Conservation (phyloP, 2,888 invertebrate species). For the Gari tellinella region DNA sequence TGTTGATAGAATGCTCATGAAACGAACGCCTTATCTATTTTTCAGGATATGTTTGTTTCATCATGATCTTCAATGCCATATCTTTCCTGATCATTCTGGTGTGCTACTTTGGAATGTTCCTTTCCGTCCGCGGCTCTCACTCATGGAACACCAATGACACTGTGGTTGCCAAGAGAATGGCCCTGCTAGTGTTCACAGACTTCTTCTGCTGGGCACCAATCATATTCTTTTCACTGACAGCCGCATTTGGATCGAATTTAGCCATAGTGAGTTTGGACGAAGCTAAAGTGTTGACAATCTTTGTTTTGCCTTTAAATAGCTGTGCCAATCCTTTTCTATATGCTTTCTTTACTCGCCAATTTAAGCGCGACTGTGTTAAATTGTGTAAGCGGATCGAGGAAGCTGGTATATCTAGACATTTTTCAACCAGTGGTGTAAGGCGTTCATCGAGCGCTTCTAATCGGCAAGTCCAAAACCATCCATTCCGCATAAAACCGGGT, state of each 20-base stretch:
- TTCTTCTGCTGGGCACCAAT: constrained; percentile 99
- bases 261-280: constrained; percentile 94
- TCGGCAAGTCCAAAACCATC: constrained; percentile 67
- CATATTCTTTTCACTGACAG: constrained; percentile 96
- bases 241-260: constrained; percentile 93
- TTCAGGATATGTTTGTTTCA: constrained; percentile 82
- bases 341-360: constrained; percentile 98
- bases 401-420: constrained; percentile 76
- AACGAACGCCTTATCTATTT: too few relatives aligned
- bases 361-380: constrained; percentile 98
- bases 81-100: constrained; percentile 98
- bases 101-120: constrained; percentile 98
- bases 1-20: too few relatives aligned
- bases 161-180: constrained; percentile 98
- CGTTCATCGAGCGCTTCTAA: constrained; percentile 66
- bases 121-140: constrained; percentile 96
- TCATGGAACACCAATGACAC: constrained; percentile 99
- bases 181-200: constrained; percentile 97
- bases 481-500: constrained; percentile 63
- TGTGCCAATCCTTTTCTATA: constrained; percentile 99
- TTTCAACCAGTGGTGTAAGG: constrained; percentile 72
- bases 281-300: constrained; percentile 97
- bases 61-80: constrained; percentile 84
- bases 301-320: constrained; percentile 97
- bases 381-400: constrained; percentile 98